Evolutionary conservation across 2,888 invertebrate species (phyloP).

Genomic region (Nowickia ferox): DNA sequence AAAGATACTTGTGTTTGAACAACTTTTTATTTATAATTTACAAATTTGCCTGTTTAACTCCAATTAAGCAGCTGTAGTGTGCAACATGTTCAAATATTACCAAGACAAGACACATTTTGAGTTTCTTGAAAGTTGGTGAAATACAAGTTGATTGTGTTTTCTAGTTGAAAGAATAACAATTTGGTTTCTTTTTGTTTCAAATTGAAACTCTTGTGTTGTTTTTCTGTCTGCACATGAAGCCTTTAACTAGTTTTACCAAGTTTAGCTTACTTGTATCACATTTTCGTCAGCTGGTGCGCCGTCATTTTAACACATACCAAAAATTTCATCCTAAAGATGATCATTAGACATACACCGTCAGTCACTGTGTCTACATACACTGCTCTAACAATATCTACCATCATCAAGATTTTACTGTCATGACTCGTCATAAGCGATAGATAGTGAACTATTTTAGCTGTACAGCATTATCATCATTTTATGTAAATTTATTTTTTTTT

Average conservation of each 20-base stretch:
- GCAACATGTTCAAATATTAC: neutral
- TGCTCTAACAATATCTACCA: neutral
- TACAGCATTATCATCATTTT: constrained; percentile 32
- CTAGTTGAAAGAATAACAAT: constrained; percentile 1
- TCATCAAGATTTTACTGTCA: neutral
- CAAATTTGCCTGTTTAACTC: too few species aligned
- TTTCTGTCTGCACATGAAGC: constrained; percentile 2
- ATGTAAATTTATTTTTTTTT: constrained; percentile 58
- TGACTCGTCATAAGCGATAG: constrained; percentile 9
- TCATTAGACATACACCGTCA: constrained; percentile 36
- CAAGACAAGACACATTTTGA: constrained; percentile 55
- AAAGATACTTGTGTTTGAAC: too few species aligned
- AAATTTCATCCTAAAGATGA: constrained; percentile 23
- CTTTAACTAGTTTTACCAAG: constrained; percentile 37
- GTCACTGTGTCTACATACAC: neutral
- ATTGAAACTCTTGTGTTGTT: neutral
- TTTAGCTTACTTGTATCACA: constrained; percentile 54
- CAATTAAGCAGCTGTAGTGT: too few species aligned
- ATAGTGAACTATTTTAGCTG: constrained; percentile 29
- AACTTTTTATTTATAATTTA: too few species aligned
- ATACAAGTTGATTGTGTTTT: constrained; percentile 55
- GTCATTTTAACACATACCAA: constrained; percentile 12
- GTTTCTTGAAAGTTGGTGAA: constrained; percentile 59
- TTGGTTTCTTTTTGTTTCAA: constrained; percentile 9
- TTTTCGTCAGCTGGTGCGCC: constrained; percentile 29